Percentiles rank a stretch among this genome's conserved stretches.
Evolutionary conservation across 2,888 invertebrate genomes (phyloP).

Genomic region (Scrobipalpa atriplicella): DNA sequence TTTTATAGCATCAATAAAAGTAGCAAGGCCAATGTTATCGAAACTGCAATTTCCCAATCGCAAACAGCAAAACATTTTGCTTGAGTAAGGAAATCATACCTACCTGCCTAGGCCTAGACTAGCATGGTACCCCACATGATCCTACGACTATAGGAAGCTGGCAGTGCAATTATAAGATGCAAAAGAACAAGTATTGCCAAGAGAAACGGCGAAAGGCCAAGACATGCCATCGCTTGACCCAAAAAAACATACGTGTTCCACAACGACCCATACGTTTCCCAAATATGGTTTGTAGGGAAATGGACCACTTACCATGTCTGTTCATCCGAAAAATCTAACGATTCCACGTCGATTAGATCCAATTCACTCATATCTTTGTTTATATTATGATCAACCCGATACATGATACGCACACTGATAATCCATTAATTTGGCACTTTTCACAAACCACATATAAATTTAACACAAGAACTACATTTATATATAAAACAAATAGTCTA

Average conservation of each 20-base stretch:
- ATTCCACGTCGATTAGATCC: conserved; percentile 82
- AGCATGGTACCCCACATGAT: background rate
- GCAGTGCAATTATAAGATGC: conserved; percentile 1
- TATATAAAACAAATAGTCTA: conserved; percentile 60
- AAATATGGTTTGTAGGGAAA: background rate
- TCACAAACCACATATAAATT: conserved; percentile 68
- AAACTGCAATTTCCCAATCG: conserved; percentile 16
- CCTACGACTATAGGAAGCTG: conserved; percentile 2
- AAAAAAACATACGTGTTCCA: conserved; percentile 32
- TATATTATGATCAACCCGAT: conserved; percentile 80
- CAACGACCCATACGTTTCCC: background rate
- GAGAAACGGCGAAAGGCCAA: conserved; percentile 48
- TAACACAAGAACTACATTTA: conserved; percentile 68
- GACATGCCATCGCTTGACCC: conserved; percentile 38
- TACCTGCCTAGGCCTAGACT: background rate
- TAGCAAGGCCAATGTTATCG: conserved; percentile 16
- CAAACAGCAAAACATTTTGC: conserved; percentile 1
- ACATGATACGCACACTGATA: conserved; percentile 67
- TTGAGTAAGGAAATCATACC: background rate
- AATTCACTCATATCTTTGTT: conserved; percentile 81
- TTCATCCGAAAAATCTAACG: conserved; percentile 80
- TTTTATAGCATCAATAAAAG: conserved; percentile 8
- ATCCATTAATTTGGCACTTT: conserved; percentile 81
- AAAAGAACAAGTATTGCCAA: conserved; percentile 31
- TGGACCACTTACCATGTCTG: conserved; percentile 81